Evolutionary conservation across 2,113 vertebrate species (phyloP).

Genomic region (Malurus cyaneus): DNA sequence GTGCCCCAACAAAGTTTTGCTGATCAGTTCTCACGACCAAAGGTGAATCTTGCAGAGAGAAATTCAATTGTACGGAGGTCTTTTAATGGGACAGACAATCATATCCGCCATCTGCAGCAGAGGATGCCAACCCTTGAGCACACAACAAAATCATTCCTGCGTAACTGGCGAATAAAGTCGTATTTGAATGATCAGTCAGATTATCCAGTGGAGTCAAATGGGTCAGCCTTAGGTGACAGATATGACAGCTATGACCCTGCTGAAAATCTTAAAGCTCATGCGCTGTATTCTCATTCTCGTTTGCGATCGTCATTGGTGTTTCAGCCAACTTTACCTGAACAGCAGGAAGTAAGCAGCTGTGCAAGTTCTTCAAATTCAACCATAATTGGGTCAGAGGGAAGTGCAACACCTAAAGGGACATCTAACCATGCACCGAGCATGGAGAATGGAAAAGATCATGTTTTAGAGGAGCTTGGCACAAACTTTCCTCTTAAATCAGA

Average conservation of each 20-base stretch:
- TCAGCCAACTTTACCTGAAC: conserved; percentile 84
- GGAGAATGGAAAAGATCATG: not conserved
- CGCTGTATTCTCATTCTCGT: conserved; percentile 76
- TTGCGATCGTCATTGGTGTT: conserved; percentile 86
- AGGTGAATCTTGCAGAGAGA: conserved; percentile 74
- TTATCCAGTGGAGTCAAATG: conserved; percentile 68
- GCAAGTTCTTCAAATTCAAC: conserved; percentile 80
- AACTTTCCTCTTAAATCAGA: conserved; percentile 19
- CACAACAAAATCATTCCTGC: conserved; percentile 87
- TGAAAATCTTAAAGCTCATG: conserved; percentile 77
- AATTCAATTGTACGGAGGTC: conserved; percentile 81
- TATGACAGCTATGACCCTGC: conserved; percentile 73
- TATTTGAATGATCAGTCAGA: conserved; percentile 87
- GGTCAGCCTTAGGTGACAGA: conserved; percentile 63
- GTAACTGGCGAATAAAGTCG: conserved; percentile 89
- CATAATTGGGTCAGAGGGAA: conserved; percentile 76
- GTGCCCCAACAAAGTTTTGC: conserved; percentile 73
- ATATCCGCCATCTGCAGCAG: conserved; percentile 83
- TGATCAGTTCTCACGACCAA: conserved; percentile 72
- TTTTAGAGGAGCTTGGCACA: conserved; percentile 8
- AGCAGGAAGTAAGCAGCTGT: conserved; percentile 82
- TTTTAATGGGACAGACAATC: conserved; percentile 86
- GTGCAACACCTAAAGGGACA: conserved; percentile 62
- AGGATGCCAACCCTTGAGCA: conserved; percentile 87
- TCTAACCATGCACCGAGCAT: conserved; percentile 47